Evolutionary conservation across 1,140 invertebrate species (phyloP).

Genomic region (Homarus americanus): DNA sequence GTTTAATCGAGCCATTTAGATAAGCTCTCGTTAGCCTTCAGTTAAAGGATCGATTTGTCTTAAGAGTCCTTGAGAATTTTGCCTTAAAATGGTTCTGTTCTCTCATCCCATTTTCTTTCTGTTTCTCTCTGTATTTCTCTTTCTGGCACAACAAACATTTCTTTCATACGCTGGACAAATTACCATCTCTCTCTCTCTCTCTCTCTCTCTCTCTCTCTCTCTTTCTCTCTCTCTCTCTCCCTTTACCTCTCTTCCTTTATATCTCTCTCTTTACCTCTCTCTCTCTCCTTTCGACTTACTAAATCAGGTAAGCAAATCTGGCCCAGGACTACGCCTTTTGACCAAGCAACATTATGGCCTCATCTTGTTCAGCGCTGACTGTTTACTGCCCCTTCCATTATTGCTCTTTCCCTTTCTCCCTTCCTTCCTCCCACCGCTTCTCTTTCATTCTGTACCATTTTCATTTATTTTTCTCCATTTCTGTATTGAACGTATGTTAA

Average conservation of each 20-base stretch:
- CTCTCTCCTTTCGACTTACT: conserved; percentile 1
- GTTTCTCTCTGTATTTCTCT: not conserved
- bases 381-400: not conserved
- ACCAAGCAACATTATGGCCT: not conserved
- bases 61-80: too few relatives aligned
- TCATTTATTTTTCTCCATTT: too few relatives aligned
- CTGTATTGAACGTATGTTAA: too few relatives aligned
- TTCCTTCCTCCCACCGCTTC: too few relatives aligned
- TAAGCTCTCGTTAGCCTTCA: too few relatives aligned
- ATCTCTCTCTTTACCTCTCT: conserved; percentile 12
- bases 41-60: too few relatives aligned
- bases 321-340: not conserved
- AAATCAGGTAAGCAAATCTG: not conserved
- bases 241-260: conserved; percentile 23
- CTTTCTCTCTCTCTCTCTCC: not conserved
- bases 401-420: not conserved
- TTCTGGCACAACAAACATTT: too few relatives aligned
- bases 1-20: too few relatives aligned
- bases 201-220: not conserved
- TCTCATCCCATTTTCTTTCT: not conserved
- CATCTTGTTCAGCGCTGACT: not conserved
- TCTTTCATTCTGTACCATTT: not conserved
- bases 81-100: too few relatives aligned
- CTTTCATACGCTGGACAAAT: too few relatives aligned
- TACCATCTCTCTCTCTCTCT: conserved; percentile 29